phyloP scores from a whole-genome alignment of 2,888 invertebrate genomes.

The Laothoe populi region DNA sequence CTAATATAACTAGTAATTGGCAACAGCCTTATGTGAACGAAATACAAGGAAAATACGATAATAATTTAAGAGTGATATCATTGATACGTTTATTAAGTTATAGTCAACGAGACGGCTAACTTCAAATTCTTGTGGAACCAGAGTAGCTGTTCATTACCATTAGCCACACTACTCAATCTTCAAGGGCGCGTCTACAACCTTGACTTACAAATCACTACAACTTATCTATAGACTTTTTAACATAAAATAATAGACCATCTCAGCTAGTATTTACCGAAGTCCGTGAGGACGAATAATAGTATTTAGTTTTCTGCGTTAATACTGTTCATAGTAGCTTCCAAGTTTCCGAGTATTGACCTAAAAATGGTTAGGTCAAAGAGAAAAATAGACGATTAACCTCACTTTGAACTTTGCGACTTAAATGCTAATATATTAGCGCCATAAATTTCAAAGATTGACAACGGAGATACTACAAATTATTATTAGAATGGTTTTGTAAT shows the following conservation, averaged over 20 bases:
- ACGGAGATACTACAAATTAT: not conserved
- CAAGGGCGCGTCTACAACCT: not conserved
- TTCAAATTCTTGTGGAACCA: not conserved
- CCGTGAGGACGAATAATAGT: not conserved
- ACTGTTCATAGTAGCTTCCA: slow-evolving; percentile 9
- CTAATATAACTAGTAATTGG: too few relatives aligned
- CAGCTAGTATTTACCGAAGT: slow-evolving; percentile 4
- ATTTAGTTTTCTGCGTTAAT: slow-evolving; percentile 27
- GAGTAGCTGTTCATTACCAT: not conserved
- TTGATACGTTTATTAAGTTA: not conserved
- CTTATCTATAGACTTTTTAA: slow-evolving; percentile 2
- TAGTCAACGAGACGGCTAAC: not conserved
- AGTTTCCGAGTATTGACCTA: slow-evolving; percentile 14
- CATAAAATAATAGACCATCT: not conserved
- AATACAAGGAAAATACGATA: too few relatives aligned
- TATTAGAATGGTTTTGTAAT: not conserved
- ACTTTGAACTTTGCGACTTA: slow-evolving; percentile 19
- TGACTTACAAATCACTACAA: not conserved
- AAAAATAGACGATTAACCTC: slow-evolving; percentile 11
- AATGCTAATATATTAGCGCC: slow-evolving; percentile 9
- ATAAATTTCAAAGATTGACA: slow-evolving; percentile 19
- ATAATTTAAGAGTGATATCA: too few relatives aligned
- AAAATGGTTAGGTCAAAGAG: slow-evolving; percentile 11
- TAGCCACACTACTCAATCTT: not conserved
- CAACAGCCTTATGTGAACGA: too few relatives aligned